Conservation (phyloP, 1,140 invertebrate species). For the Uloborus diversus region DNA sequence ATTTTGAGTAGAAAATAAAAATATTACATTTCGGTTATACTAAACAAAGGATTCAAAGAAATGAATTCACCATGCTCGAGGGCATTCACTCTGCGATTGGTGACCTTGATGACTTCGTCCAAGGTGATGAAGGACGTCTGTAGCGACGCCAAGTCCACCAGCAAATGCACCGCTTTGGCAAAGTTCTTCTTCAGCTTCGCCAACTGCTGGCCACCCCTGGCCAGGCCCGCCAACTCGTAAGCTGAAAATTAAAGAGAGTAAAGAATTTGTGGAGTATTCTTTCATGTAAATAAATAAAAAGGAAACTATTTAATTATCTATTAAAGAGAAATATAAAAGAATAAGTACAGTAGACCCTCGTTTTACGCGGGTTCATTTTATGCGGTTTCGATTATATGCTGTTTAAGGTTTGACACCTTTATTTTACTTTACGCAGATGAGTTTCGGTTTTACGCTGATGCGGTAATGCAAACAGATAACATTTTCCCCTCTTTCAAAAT, state of each 20-base stretch:
- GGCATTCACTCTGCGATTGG: conserved; percentile 98
- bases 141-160: conserved; percentile 93
- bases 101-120: conserved; percentile 96
- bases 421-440: too few species aligned
- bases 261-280: too few species aligned
- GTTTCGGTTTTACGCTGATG: too few species aligned
- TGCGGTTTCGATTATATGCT: too few species aligned
- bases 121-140: conserved; percentile 97
- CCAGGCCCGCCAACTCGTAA: conserved; percentile 91
- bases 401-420: too few species aligned
- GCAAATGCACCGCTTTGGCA: conserved; percentile 84
- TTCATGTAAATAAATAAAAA: not conserved
- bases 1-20: too few species aligned
- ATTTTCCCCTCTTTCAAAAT: too few species aligned
- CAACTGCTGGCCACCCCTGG: conserved; percentile 93
- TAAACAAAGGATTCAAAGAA: too few species aligned
- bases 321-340: conserved; percentile 1
- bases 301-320: not conserved
- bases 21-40: too few species aligned
- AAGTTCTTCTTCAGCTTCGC: conserved; percentile 96
- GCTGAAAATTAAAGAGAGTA: conserved; percentile 61
- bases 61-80: conserved; percentile 97
- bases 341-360: conserved; percentile 3
- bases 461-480: too few species aligned
- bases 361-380: too few species aligned